Conservation (phyloP, 2,797 vertebrate genomes). For the Anabacerthia variegaticeps region DNA sequence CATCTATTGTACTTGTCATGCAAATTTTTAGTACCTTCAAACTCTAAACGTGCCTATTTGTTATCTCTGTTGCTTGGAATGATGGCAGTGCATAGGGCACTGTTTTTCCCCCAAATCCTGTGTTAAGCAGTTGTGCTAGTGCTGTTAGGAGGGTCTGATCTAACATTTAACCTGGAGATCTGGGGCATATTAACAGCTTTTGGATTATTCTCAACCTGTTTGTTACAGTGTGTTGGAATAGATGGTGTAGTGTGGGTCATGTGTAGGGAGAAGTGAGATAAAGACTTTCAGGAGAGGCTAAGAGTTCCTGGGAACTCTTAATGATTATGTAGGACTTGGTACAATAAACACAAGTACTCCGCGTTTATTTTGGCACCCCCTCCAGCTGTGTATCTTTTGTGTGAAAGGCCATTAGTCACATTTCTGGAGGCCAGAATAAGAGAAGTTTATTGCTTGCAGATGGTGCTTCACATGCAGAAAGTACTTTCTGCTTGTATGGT, state of each 20-base stretch:
- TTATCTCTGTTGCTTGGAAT: not conserved
- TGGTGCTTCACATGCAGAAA: not conserved
- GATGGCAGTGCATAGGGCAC: not conserved
- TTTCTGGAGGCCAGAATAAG: conserved; percentile 2
- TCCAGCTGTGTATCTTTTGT: not conserved
- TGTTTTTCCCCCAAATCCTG: not conserved
- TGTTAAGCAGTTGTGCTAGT: not conserved
- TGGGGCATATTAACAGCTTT: not conserved
- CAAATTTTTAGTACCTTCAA: not conserved
- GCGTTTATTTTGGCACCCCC: conserved; percentile 24
- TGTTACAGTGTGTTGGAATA: not conserved
- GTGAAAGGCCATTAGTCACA: not conserved
- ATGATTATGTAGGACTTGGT: not conserved
- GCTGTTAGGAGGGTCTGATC: not conserved
- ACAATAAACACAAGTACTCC: not conserved
- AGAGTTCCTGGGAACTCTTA: not conserved
- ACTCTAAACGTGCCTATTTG: not conserved
- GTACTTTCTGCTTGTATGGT: not conserved
- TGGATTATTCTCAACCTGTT: not conserved
- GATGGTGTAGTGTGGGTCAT: not conserved
- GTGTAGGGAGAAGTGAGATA: not conserved
- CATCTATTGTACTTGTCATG: not conserved
- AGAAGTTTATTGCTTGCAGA: conserved; percentile 18
- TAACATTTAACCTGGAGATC: not conserved
- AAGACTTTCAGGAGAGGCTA: not conserved